Evolutionary conservation across 2,113 vertebrate genomes (phyloP), one percentile per base, ranked within the genome.

Genomic region (Aleadryas rufinucha): DNA sequence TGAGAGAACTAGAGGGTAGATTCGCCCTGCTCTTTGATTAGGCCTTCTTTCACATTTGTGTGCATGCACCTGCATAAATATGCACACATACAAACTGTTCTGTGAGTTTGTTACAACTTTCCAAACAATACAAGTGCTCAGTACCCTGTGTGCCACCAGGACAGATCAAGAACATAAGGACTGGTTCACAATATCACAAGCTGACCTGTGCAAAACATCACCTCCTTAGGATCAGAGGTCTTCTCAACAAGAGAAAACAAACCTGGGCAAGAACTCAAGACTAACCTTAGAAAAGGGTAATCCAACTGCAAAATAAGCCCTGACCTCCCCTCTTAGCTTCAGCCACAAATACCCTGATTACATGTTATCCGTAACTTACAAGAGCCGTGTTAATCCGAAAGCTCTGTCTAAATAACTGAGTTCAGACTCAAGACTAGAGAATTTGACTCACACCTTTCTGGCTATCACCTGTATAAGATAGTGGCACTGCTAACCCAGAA

Each of bases 341-440:
- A 90, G 59, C 23, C 50, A 68, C 37, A 72, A 68, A 65, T 23
- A 69, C 6, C 30, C 59, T 53, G 9, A 49, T 44, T 41, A 56
- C 13, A 28, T 1, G 1, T 84, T 26, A 70, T 39, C 42, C 0
- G 0, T 45, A 72, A 86, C 6, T 89, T 47, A 76, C 3, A 54
- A 14, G 7, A 81, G 30, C 15, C 1, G 0, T 18, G 54, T 66
- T 50, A 89, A 61, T 35, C n/a, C 0, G 0, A 89, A 74, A 59
- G 37, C 35, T 66, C 72, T 49, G 64, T 52, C 68, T 76, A 69
- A 64, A 80, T 20, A 76, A 41, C 28, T 53, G 41, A 47, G 16
- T 13, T 89, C 33, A 83, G 57, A 69, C n/a, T 83, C 35, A 39
- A 33, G 39, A 26, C 20, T 35, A 35, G 9, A 81, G 37, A 37